Percentiles rank a stretch among this genome's conserved stretches.
phyloP scores from a whole-genome alignment of 2,797 vertebrate genomes.

The Pangasius djambal region DNA sequence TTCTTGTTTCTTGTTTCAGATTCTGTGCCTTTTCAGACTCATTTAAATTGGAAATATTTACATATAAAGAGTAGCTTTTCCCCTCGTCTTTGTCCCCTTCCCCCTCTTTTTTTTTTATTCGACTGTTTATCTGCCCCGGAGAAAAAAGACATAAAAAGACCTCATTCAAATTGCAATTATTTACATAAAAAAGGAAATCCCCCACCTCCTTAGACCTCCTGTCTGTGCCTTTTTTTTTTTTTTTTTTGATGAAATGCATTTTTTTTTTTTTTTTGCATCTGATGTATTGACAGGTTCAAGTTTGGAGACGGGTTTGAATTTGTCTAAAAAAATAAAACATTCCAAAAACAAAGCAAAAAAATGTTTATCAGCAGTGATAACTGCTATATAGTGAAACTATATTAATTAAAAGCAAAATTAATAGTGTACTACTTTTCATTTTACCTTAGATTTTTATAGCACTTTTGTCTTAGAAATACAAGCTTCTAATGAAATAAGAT shows the following conservation, averaged over 20 bases:
- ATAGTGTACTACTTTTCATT: not conserved
- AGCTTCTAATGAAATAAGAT: not conserved
- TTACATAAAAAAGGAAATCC: not conserved
- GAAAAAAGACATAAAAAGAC: not conserved
- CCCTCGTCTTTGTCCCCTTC: not conserved
- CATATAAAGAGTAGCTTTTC: not conserved
- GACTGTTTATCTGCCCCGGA: not conserved
- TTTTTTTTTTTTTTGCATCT: not conserved
- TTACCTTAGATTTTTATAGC: not conserved
- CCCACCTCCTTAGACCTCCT: not conserved
- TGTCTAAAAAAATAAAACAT: not conserved
- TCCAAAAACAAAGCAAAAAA: not conserved
- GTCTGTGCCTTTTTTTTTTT: not conserved
- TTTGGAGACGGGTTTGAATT: not conserved
- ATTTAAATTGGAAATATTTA: not conserved
- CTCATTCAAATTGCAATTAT: not conserved
- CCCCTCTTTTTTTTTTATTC: not conserved
- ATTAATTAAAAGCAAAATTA: not conserved
- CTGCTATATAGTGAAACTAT: no score
- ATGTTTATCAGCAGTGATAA: not conserved
- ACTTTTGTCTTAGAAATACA: not conserved
- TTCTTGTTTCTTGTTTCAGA: not conserved
- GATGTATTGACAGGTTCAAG: not conserved
- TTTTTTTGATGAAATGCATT: not conserved
- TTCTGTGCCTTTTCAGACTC: not conserved